A percentile compares a stretch with the other conserved stretches of the same genome.
These are phyloP conservation scores for Troides aeacus DNA, from an alignment of 2,888 invertebrate genomes.

Conservation along the genomic window DNA sequence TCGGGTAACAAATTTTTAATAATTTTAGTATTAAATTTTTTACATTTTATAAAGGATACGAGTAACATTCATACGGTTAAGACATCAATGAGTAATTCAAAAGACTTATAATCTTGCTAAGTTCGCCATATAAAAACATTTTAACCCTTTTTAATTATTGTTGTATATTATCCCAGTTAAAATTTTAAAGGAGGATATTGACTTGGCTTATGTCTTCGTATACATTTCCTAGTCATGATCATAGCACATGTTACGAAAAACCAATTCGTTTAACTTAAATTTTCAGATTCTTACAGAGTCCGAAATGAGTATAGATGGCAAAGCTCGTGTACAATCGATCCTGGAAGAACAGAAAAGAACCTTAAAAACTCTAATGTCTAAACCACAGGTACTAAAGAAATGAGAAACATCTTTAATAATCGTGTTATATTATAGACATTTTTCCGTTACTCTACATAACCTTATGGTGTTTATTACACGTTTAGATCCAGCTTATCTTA, in stretches of 20 bases:
- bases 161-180: too few relatives aligned
- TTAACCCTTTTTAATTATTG: not conserved
- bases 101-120: too few relatives aligned
- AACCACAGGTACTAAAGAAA: slow-evolving; percentile 82
- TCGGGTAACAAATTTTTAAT: too few relatives aligned
- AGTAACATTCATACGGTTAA: too few relatives aligned
- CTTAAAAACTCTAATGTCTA: slow-evolving; percentile 85
- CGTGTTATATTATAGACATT: not conserved
- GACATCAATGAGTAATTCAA: too few relatives aligned
- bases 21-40: too few relatives aligned
- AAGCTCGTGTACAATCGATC: slow-evolving; percentile 82
- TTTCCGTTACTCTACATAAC: too few relatives aligned
- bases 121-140: too few relatives aligned
- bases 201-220: too few relatives aligned
- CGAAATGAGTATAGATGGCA: slow-evolving; percentile 82
- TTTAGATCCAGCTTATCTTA: slow-evolving; percentile 86
- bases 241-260: not conserved
- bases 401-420: not conserved
- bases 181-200: too few relatives aligned
- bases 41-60: too few relatives aligned
- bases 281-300: slow-evolving; percentile 82
- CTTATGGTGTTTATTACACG: slow-evolving; percentile 13
- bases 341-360: slow-evolving; percentile 88
- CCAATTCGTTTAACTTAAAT: not conserved
- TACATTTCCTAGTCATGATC: not conserved